Evolutionary conservation across 2,888 invertebrate genomes (phyloP), one percentile per base, ranked within the genome.

Genomic region (Alcis repandata): DNA sequence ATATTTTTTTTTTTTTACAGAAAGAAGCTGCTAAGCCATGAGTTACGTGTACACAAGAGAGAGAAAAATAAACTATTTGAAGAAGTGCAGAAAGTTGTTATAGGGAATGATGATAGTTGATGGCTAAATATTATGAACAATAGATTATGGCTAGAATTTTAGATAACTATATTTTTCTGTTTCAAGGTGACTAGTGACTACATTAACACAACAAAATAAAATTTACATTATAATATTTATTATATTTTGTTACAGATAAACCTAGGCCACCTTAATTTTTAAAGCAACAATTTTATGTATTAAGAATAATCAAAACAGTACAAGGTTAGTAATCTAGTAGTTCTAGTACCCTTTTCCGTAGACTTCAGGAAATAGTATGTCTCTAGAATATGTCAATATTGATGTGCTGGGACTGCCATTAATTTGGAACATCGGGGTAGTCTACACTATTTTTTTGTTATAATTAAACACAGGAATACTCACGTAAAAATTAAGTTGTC

Each of bases 61-160:
- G 71, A 73, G 53, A 73, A 70, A 68, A 62, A 71, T 38, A 73
- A 70, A 59, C 58, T 71, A 9, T 73, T 70, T 67, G 67, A 70
- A 10, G 67, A 70, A 41, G 60, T 69, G 41, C 71, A 73, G 54
- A 69, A 52, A 67, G 67, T 73, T 36, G 67, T 73, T 20, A 56
- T 71, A 32, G 70, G 57, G 38, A 68, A 67, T 69, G 71, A 65
- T 56, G 68, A 73, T 36, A 13, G 36, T 10, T 38, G 19, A 38
- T 20, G 10, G 11, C 17, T 2, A 8, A 45, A 22, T 33, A 52
- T 27, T 27, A 19, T 38, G 11, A 36, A 48, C 19, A 27, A 54
- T 57, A 2, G 3, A 22, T 20, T 27, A 20, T 13, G 10, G 9
- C 17, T 43, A 40, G 15, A 40, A 40, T 40, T n/a, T n/a, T n/a